Evolutionary conservation across 2,113 vertebrate species (phyloP).

Genomic region (Proteles cristata): DNA sequence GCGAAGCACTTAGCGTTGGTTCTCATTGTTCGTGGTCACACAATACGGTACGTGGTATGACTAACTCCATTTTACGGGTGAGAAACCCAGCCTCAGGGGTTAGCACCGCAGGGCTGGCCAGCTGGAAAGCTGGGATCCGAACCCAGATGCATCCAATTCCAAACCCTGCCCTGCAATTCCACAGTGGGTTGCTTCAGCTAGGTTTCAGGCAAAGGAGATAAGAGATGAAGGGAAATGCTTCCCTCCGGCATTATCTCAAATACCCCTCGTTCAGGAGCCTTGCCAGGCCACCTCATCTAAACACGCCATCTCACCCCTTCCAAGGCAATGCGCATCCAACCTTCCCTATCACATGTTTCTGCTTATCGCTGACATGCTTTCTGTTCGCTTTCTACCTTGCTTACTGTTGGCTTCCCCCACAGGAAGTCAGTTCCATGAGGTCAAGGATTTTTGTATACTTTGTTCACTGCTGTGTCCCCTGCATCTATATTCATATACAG

Average conservation of each 20-base stretch:
- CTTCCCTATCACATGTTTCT: not conserved
- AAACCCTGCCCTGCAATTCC: not conserved
- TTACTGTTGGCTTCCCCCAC: not conserved
- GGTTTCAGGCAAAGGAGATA: not conserved
- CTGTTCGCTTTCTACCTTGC: not conserved
- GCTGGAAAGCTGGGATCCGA: not conserved
- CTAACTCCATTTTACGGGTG: constrained; percentile 35
- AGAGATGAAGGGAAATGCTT: not conserved
- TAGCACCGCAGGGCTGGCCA: not conserved
- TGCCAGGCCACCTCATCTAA: not conserved
- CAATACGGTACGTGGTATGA: not conserved
- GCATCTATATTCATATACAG: not conserved
- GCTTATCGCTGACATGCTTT: not conserved
- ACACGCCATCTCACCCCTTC: not conserved
- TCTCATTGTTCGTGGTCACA: constrained; percentile 34
- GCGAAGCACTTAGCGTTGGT: not conserved
- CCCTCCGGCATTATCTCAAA: not conserved
- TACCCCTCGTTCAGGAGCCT: not conserved
- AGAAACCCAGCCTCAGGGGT: constrained; percentile 47
- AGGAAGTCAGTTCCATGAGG: not conserved
- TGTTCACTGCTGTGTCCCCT: not conserved
- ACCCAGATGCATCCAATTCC: not conserved
- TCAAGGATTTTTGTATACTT: not conserved
- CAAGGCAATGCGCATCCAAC: not conserved
- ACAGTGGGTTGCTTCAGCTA: not conserved